phyloP scores from a whole-genome alignment of 2,888 invertebrate genomes.

The Emmelina monodactyla region DNA sequence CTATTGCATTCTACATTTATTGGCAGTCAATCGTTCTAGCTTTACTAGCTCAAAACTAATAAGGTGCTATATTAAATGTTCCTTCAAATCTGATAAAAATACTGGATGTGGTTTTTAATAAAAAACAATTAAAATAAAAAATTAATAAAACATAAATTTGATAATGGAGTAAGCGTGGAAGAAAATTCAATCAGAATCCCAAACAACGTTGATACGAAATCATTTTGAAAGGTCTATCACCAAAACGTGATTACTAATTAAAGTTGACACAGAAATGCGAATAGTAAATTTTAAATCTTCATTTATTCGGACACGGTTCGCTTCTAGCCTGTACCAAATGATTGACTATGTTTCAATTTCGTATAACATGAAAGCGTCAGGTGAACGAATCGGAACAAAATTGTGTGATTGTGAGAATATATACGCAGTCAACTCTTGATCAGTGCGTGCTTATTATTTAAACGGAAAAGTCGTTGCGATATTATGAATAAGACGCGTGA shows the following conservation, averaged over 20 bases:
- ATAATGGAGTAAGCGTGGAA: too few relatives aligned
- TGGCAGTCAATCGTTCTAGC: slow-evolving; percentile 21
- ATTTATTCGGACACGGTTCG: slow-evolving; percentile 61
- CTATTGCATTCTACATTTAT: slow-evolving; percentile 34
- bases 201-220: too few relatives aligned
- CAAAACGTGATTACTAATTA: slow-evolving; percentile 62
- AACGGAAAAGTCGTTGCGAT: slow-evolving; percentile 37
- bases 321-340: slow-evolving; percentile 60
- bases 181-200: too few relatives aligned
- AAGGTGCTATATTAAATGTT: slow-evolving; percentile 30
- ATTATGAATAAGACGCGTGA: slow-evolving; percentile 60
- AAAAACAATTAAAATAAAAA: too few relatives aligned
- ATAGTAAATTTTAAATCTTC: slow-evolving; percentile 58
- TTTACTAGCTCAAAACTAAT: slow-evolving; percentile 24
- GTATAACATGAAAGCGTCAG: slow-evolving; percentile 56
- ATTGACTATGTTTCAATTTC: slow-evolving; percentile 65
- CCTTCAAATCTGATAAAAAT: slow-evolving; percentile 17
- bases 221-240: too few relatives aligned
- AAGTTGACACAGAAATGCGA: slow-evolving; percentile 63
- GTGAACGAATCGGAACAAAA: slow-evolving; percentile 61
- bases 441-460: slow-evolving; percentile 34
- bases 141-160: too few relatives aligned
- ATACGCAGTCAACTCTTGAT: slow-evolving; percentile 44
- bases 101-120: too few relatives aligned
- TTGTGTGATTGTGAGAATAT: slow-evolving; percentile 62